Conservation (phyloP, 2,888 invertebrate species). For the Xestia rhomboidea region DNA sequence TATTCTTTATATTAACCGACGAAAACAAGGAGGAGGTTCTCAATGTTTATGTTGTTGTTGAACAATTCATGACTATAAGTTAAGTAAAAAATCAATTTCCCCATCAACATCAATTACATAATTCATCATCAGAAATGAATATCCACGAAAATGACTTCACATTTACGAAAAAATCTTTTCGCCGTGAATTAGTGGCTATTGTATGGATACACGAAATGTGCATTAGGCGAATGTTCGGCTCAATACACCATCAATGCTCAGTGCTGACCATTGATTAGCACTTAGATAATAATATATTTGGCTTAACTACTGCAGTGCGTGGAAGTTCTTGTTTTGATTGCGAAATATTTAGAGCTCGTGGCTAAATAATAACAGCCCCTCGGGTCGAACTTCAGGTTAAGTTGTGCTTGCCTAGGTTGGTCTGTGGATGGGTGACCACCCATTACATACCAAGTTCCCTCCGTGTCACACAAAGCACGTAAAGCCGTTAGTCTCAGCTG, state of each 20-base stretch:
- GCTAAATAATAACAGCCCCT: too few species aligned
- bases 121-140: slow-evolving; percentile 25
- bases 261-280: slow-evolving; percentile 51
- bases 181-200: slow-evolving; percentile 68
- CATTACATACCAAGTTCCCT: too few species aligned
- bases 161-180: slow-evolving; percentile 40
- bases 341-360: background rate
- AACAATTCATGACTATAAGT: background rate
- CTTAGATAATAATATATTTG: slow-evolving; percentile 27
- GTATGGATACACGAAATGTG: slow-evolving; percentile 73
- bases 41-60: too few species aligned
- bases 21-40: too few species aligned
- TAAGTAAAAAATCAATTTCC: slow-evolving; percentile 31
- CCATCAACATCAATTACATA: slow-evolving; percentile 4
- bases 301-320: background rate
- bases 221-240: slow-evolving; percentile 71
- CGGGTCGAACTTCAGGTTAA: too few species aligned
- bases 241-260: slow-evolving; percentile 59
- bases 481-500: too few species aligned
- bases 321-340: slow-evolving; percentile 19
- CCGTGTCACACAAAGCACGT: too few species aligned
- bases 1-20: background rate
- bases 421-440: too few species aligned
- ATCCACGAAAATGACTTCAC: background rate
- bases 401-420: too few species aligned